Base-by-base conservation (phyloP, 1,140 invertebrate species). In the Drosophila mauritiana region DNA sequence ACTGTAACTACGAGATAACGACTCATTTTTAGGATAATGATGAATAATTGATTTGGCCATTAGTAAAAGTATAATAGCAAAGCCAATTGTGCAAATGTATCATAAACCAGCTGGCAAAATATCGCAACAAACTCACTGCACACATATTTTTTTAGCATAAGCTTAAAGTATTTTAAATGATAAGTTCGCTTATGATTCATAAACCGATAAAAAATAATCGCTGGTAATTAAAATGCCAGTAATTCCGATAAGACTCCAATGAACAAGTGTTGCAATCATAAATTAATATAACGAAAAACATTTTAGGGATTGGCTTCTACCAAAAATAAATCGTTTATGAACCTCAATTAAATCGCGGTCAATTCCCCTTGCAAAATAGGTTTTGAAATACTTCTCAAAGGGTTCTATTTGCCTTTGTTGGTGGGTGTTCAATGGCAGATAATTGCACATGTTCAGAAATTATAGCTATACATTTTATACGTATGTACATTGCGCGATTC, bases 381-480 rank as follows among this genome's bases (percentile, higher is more conserved):
- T 13, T 5, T 34, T 4, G 4, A 17, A 48, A n/a, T 8, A 22
- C 11, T 48, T 25, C 13, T 22, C 5, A 20, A 22, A 39, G 54
- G 54, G 11, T 51, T 36, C 36, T 36, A 8, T 31, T 12, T 20
- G 10, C 27, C 15, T 42, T 73, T n/a, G 22, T 43, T 22, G n/a
- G 10, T 4, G 17, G 46, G 45, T 75, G 75, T 75, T 75, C 73
- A 45, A 15, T 20, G 36, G 8, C 39, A 43, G 13, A 4, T 64
- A 64, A 57, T 57, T 65, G 46, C 53, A 75, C 48, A 75, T 75
- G 65, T 34, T 65, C 39, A 45, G 36, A 70, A 70, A 40, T 67
- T 69, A 17, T 46, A 25, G 17, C 39, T 25, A 27, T 17, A 68
- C 20, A 22, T 22, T 31, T 40, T 46, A 20, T 13, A 39, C 11